Evolutionary conservation across 2,797 vertebrate genomes (phyloP).

Genomic region (Aulostomus chinensis): DNA sequence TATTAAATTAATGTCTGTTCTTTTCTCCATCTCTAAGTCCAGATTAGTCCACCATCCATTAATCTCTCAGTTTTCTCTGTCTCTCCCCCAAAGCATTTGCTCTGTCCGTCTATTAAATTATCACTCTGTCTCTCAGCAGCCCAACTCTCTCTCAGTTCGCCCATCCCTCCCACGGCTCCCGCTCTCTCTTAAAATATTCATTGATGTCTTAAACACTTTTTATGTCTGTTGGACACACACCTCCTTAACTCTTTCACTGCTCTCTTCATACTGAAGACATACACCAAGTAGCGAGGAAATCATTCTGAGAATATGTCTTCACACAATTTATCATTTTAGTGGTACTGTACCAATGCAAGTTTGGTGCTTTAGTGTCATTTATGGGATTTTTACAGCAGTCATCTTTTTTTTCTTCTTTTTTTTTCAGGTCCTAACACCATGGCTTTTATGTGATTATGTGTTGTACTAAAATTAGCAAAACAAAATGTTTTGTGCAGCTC

Average conservation of each 20-base stretch:
- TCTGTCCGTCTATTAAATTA: constrained; percentile 66
- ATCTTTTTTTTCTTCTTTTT: no score
- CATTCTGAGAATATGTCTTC: no score
- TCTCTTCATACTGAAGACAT: constrained; percentile 3
- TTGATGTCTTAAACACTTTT: constrained; percentile 70
- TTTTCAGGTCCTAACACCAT: no score
- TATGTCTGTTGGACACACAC: constrained; percentile 45
- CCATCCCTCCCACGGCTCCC: constrained; percentile 53
- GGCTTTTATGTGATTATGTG: neutral
- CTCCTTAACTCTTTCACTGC: constrained; percentile 41
- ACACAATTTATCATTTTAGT: constrained; percentile 1
- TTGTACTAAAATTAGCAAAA: constrained; percentile 14
- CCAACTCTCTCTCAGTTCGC: constrained; percentile 48
- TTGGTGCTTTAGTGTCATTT: no score
- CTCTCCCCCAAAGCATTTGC: constrained; percentile 58
- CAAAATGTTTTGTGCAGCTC: no score
- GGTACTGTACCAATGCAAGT: no score
- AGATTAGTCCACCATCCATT: constrained; percentile 60
- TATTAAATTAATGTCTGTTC: constrained; percentile 57
- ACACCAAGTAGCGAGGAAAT: neutral
- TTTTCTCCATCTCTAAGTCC: constrained; percentile 47
- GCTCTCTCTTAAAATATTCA: constrained; percentile 71
- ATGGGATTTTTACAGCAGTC: no score
- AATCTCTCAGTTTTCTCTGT: constrained; percentile 58
- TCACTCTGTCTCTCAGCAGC: constrained; percentile 60